Base-by-base conservation (phyloP, 92 coral and sea anemone genomes). In the Bergia puertoricense region DNA sequence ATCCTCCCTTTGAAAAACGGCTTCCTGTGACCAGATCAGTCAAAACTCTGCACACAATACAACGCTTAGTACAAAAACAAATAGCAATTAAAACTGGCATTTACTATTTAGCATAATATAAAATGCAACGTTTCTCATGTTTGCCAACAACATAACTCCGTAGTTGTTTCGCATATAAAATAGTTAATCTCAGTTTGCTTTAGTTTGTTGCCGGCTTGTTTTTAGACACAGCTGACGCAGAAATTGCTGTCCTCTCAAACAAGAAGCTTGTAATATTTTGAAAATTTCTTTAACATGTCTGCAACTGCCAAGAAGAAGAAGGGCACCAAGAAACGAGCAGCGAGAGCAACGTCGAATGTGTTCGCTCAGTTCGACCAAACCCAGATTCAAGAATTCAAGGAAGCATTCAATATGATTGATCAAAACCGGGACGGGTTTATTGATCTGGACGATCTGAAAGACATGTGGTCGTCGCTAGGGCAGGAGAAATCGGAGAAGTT, bases 391-490 rank as follows among this genome's bases (percentile, higher is more conserved):
- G 99, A 96, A 90, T 96, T 95, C 85, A 96, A 96, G 59, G 99
- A 97, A 82, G 99, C 99, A 44, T 97, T 97, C 93, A 94, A 96
- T 85, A 95, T 97, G 99, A 93, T 97, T 74, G 99, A 97, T 90
- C 99, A 97, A 57, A 96, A 97, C 85, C 94, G 98, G 22, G 99
- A 97, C 56, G 99, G 99, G 38, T 97, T 97, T 88, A 95, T 97
- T 92, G 95, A 94, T 68, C 88, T 93, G 15, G 93, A 96, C 0
- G 99, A 97, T 89, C 93, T 97, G 16, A 96, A 92, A 74, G 99
- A 96, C 56, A 94, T 93, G 91, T 97, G 93, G 85, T 96, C 93
- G 7, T 97, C 99, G 14, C 93, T 97, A 37, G 99, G 99, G 0
- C 92, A 92, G 59, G 96, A 92, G 66, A 95, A 94, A 71, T 77